Evolutionary conservation across 2,888 invertebrate genomes (phyloP), one percentile per base, ranked within the genome.

Genomic region (Steinernema hermaphroditum): DNA sequence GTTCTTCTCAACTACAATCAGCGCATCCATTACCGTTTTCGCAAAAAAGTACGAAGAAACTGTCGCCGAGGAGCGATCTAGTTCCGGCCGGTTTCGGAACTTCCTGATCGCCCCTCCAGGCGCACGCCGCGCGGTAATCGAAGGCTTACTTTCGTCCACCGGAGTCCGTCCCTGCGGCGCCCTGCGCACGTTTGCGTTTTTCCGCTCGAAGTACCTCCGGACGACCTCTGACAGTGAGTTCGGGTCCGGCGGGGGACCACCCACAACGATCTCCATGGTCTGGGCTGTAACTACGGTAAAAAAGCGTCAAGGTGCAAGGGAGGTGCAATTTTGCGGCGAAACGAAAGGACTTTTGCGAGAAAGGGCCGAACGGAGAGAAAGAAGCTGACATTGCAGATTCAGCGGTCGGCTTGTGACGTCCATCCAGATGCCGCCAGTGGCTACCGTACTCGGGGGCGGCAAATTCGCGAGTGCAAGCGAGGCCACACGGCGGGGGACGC

Each of bases 91-190:
- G 14, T 41, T 41, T 41, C 9, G 41, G 9, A 14, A 9, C 14
- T 9, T 41, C 14, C 8, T n/a, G n/a, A n/a, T n/a, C n/a, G n/a
- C n/a, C n/a, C n/a, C n/a, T n/a, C n/a, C n/a, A n/a, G n/a, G n/a
- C n/a, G n/a, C n/a, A n/a, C n/a, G 37, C 37, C 37, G 37, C 37
- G 54, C 1, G 27, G 6, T 54, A 16, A 54, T 54, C 27, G 8
- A 54, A 54, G 54, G 54, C 54, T 54, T 54, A 54, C 54, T 27
- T 27, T 54, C 54, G 54, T 54, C 27, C 22, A 54, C 27, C 6
- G 49, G 6, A 19, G 19, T 41, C 43, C 22, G 6, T 19, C 46
- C 46, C 46, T 19, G n/a, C 2, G 54, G 54, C 22, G 54, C 54
- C 27, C 54, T 22, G 2, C 54, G 54, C 22, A 22, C 24, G 54